Percentiles rank a stretch among this genome's conserved stretches.
Evolutionary conservation across 92 coral and sea anemone species (phyloP).

Genomic region (Meandrina meandrites): DNA sequence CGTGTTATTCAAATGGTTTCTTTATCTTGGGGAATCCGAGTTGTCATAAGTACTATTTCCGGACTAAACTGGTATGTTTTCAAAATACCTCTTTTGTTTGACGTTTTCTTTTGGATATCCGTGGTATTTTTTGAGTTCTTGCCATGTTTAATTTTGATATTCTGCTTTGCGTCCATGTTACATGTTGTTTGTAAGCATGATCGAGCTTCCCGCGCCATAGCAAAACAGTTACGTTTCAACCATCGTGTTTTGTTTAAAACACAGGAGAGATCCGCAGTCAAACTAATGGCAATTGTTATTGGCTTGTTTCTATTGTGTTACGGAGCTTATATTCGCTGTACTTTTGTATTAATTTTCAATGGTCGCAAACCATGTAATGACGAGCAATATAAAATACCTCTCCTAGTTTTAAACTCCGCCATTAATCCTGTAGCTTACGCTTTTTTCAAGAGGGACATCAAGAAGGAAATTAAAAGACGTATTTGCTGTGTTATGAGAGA

Average conservation of each 20-base stretch:
- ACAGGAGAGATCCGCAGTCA: not conserved
- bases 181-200: not conserved
- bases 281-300: not conserved
- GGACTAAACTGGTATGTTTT: not conserved
- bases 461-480: not conserved
- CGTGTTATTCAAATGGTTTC: not conserved
- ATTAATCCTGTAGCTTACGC: not conserved
- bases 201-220: not conserved
- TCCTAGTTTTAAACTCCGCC: not conserved
- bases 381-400: not conserved
- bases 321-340: not conserved
- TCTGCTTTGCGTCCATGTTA: not conserved
- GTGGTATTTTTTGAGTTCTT: not conserved
- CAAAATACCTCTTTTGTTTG: not conserved
- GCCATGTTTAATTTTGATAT: not conserved
- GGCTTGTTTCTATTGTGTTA: not conserved
- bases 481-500: not conserved
- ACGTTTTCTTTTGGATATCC: not conserved
- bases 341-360: not conserved
- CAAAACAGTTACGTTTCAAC: not conserved
- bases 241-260: not conserved
- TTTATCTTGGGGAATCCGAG: not conserved
- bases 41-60: not conserved
- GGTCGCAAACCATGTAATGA: not conserved
- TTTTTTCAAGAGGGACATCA: not conserved